Base-by-base conservation (phyloP, 2,888 invertebrate genomes). In the Leucania comma region DNA sequence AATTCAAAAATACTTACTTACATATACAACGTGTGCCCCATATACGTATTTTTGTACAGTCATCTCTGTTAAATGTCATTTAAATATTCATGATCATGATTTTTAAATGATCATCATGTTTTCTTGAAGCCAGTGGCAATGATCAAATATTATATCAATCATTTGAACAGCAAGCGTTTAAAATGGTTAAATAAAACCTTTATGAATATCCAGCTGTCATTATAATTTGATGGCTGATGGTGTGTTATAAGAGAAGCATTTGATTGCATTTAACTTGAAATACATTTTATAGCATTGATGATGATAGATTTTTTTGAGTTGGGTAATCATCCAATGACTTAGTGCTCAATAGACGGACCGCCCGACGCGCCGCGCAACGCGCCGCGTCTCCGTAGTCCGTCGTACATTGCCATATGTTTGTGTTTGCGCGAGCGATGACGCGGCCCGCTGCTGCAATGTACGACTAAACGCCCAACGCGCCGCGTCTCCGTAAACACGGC, bases 31-130 rank as follows among this genome's bases (percentile, higher is more conserved):
- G 24, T 24, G 35, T 1, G 14, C 26, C 22, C 48, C 54, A 5
- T 38, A 48, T 3, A 77, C 8, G 26, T 22, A 73, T 42, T 70
- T 75, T 60, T 72, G 32, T 20, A 59, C 59, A 78, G 72, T 75
- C 75, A 75, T 72, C 72, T 54, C 9, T 26, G 51, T 65, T 79
- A 61, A 61, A 32, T 61, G 10, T 78, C 48, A 50, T 78, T 75
- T 59, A 32, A 71, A 54, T 53, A 78, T 72, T 54, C 58, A 72
- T 50, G 35, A 50, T 78, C 73, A 79, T 56, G 73, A 35, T 78
- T 78, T 75, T 64, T 64, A 72, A 75, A 75, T 56, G 56, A 60
- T 35, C 46, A 17, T 29, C 48, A 17, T 26, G 22, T 63, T 78
- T 29, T 46, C 20, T 38, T 48, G 48, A n/a, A 48, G 42, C 58